Conservation (phyloP, 2,888 invertebrate genomes). For the Lithophane socia region DNA sequence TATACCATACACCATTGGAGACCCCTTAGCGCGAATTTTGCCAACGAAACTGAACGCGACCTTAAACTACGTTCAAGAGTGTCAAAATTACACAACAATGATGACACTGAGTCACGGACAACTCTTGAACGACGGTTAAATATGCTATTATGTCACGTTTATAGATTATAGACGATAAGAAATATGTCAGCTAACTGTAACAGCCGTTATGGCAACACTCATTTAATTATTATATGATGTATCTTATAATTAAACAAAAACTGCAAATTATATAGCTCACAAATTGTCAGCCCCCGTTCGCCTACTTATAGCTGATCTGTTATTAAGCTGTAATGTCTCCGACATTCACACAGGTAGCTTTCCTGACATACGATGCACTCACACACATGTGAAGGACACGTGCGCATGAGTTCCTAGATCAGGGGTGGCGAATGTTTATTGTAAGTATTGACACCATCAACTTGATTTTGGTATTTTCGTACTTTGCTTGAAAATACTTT, state of each 20-base stretch:
- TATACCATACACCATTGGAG: too few relatives aligned
- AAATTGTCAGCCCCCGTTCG: constrained; percentile 45
- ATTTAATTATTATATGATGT: constrained; percentile 26
- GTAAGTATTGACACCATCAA: background rate
- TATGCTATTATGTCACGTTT: too few relatives aligned
- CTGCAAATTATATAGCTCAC: constrained; percentile 48
- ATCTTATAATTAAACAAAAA: constrained; percentile 60
- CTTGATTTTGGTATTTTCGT: background rate
- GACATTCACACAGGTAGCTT: constrained; percentile 43
- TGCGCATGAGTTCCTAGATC: constrained; percentile 65
- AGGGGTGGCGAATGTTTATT: constrained; percentile 23
- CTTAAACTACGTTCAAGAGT: too few relatives aligned
- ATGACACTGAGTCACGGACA: too few relatives aligned
- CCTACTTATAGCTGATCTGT: constrained; percentile 40
- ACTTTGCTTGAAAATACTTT: too few relatives aligned
- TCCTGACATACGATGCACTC: constrained; percentile 21
- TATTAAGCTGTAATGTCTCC: constrained; percentile 55
- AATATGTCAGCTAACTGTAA: constrained; percentile 39
- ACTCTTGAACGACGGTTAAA: too few relatives aligned
- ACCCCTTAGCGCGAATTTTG: too few relatives aligned
- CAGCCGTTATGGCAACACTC: constrained; percentile 19
- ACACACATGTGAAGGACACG: constrained; percentile 53
- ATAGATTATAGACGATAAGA: background rate
- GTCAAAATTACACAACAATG: too few relatives aligned
- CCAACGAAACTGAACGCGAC: too few relatives aligned